Percentiles rank a stretch among this genome's conserved stretches.
These are phyloP conservation scores for Portevinia maculata DNA, from an alignment of 2,888 invertebrate genomes.

Conservation along the genomic window DNA sequence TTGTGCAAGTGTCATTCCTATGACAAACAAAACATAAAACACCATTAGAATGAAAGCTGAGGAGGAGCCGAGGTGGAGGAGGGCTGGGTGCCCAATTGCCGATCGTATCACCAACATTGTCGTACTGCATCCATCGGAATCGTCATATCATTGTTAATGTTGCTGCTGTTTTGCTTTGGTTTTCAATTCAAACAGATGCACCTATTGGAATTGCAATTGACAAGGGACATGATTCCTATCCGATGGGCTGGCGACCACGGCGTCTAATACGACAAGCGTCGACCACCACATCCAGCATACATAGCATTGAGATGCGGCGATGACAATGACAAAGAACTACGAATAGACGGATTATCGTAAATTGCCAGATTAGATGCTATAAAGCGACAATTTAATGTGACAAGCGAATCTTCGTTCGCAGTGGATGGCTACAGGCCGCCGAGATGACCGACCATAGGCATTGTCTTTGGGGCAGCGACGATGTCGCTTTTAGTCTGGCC, in stretches of 20 bases:
- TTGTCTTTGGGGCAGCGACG: slow-evolving; percentile 22
- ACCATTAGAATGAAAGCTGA: slow-evolving; percentile 54
- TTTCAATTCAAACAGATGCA: slow-evolving; percentile 68
- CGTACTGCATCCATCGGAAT: slow-evolving; percentile 62
- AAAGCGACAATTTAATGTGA: slow-evolving; percentile 74
- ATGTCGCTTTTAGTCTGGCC: slow-evolving; percentile 45
- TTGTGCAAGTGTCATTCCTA: slow-evolving; percentile 49
- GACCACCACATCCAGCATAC: slow-evolving; percentile 28
- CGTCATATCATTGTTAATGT: slow-evolving; percentile 69
- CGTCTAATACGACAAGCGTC: slow-evolving; percentile 18
- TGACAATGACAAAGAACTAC: slow-evolving; percentile 72
- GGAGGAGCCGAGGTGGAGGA: slow-evolving; percentile 11
- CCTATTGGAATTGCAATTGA: slow-evolving; percentile 74
- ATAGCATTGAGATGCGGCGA: slow-evolving; percentile 63
- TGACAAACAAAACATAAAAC: slow-evolving; percentile 74
- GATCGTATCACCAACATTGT: slow-evolving; percentile 54
- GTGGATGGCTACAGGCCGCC: slow-evolving; percentile 53
- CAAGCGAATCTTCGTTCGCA: slow-evolving; percentile 57
- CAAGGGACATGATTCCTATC: slow-evolving; percentile 69
- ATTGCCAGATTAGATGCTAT: slow-evolving; percentile 74
- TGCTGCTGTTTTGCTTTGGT: slow-evolving; percentile 50
- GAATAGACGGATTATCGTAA: slow-evolving; percentile 74
- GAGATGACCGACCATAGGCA: slow-evolving; percentile 57
- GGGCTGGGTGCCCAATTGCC: slow-evolving; percentile 45
- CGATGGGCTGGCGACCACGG: slow-evolving; percentile 30